phyloP scores from a whole-genome alignment of 1,140 invertebrate species.

The Calosoma granatense region DNA sequence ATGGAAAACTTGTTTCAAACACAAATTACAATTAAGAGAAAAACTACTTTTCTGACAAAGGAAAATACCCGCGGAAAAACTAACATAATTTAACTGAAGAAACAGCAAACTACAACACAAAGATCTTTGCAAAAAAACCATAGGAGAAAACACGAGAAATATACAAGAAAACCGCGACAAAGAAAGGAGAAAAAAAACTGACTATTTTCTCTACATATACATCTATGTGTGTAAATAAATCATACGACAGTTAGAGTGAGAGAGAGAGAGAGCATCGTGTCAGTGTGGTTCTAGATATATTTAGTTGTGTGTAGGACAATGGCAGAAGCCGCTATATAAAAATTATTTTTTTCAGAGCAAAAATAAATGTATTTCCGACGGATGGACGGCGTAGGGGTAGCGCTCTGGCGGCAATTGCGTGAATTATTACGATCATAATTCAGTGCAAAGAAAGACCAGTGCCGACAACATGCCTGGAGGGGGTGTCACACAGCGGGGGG shows the following conservation, averaged over 20 bases:
- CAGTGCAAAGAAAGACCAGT: not conserved
- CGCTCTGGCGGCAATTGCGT: slow-evolving; percentile 5
- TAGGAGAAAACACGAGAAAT: not conserved
- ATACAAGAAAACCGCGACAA: not conserved
- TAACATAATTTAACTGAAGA: slow-evolving; percentile 4
- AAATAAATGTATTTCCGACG: slow-evolving; percentile 9
- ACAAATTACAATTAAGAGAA: too few species aligned
- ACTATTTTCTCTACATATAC: too few species aligned
- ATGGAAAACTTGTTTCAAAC: too few species aligned
- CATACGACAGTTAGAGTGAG: not conserved
- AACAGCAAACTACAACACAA: slow-evolving; percentile 1
- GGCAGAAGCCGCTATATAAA: not conserved
- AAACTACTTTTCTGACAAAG: too few species aligned
- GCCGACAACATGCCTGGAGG: not conserved
- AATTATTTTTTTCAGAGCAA: slow-evolving; percentile 3
- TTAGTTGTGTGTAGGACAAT: slow-evolving; percentile 1
- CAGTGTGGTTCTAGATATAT: not conserved
- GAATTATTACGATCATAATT: slow-evolving; percentile 8
- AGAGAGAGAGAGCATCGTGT: too few species aligned
- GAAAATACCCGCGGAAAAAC: not conserved
- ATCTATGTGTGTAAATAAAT: not conserved
- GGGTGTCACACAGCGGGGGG: not conserved
- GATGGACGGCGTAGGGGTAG: not conserved
- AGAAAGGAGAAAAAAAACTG: not conserved
- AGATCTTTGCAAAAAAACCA: not conserved